Evolutionary conservation across 2,797 vertebrate species (phyloP), one percentile per base, ranked within the genome.

Genomic region (Sphenodon punctatus): DNA sequence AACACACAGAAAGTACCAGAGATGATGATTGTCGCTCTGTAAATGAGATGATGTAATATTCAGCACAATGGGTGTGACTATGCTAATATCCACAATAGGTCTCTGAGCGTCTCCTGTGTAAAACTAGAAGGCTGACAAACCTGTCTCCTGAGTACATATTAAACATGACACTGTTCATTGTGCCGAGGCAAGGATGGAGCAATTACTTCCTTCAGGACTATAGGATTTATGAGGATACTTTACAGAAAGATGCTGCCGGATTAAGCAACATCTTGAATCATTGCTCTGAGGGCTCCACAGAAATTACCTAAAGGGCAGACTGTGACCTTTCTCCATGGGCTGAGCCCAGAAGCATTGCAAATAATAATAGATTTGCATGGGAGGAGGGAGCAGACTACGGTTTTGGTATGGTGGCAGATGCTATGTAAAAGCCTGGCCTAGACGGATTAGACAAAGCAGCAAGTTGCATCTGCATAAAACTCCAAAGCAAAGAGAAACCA

Each of bases 111-210:
- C 3, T 61, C n/a, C 13, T 11, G 4, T 36, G 48, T 51, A 74
- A 77, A 65, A 7, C 10, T 46, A 67, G 67, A 70, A 70, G 12
- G n/a, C 65, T 72, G 78, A 65, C 87, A 88, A 82, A 59, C 58
- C 80, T 86, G 82, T 82, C 75, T 75, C 74, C 59, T 2, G 2
- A 86, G 73, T 77, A 78, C 88, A 87, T 80, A 75, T 81, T 82
- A 84, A 84, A 64, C 86, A 84, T 77, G 84, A 69, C 30, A 36
- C 4, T n/a, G 73, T 87, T 75, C 77, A 70, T 69, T 86, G 84
- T 77, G 78, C 53, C 49, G 41, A 91, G 73, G 71, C 86, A 87
- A 73, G 88, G 41, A 78, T 38, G 58, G 78, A 81, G 46, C 71
- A 85, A 73, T 59, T 88, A 55, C 77, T 84, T 84, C 70, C 59